Percentiles rank a stretch among this genome's conserved stretches.
Evolutionary conservation across 2,888 invertebrate species (phyloP).

Genomic region (Ichneumon xanthorius): DNA sequence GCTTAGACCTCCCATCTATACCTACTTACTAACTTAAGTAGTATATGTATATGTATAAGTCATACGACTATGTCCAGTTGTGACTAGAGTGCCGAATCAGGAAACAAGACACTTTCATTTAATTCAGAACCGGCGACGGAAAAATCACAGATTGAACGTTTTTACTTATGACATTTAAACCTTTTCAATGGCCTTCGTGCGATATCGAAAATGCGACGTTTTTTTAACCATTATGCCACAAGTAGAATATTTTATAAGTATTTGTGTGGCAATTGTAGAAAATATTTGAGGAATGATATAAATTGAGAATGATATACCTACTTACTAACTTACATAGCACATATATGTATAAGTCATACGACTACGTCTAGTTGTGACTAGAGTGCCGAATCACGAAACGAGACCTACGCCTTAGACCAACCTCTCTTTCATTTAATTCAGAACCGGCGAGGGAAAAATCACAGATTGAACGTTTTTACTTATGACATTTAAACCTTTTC

Average conservation of each 20-base stretch:
- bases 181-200: neutral
- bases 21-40: slow-evolving; percentile 5
- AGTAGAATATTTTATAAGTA: neutral
- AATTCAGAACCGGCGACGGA: neutral
- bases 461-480: neutral
- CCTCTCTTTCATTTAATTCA: neutral
- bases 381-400: slow-evolving; percentile 9
- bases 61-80: neutral
- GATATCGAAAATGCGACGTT: neutral
- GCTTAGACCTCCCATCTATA: slow-evolving; percentile 10
- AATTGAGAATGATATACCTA: neutral
- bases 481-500: neutral
- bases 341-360: neutral
- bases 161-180: neutral
- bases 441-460: neutral
- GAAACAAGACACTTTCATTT: neutral
- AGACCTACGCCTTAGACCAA: no score
- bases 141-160: neutral
- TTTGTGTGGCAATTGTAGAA: no score
- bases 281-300: no score
- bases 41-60: neutral
- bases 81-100: slow-evolving; percentile 1
- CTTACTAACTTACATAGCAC: neutral
- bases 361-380: neutral
- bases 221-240: neutral